These are phyloP conservation scores for Carpatolechia fugitivella DNA, from an alignment of 2,888 invertebrate genomes.

Conservation along the genomic window DNA sequence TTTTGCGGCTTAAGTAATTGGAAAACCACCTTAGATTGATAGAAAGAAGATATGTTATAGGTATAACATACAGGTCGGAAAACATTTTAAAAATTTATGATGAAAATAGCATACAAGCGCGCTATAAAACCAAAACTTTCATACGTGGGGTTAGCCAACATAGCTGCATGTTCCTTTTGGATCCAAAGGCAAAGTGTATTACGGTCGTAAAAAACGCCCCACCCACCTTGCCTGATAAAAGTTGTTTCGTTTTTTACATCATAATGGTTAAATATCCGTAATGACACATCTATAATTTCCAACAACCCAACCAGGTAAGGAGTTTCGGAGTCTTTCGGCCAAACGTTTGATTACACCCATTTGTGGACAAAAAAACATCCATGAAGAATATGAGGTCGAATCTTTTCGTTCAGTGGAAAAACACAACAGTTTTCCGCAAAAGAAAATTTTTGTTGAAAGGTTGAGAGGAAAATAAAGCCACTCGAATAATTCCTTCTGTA, in stretches of 20 bases:
- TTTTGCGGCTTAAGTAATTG: slow-evolving; percentile 2
- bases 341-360: neutral
- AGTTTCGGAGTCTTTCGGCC: neutral
- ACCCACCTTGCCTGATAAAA: no score
- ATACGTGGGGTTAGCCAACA: no score
- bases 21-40: neutral
- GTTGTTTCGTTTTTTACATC: no score
- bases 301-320: neutral
- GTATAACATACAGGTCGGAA: no score
- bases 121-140: no score
- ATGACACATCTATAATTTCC: neutral
- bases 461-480: neutral
- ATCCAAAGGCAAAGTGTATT: no score
- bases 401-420: neutral
- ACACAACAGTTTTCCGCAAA: neutral
- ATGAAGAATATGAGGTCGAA: neutral
- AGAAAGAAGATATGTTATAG: neutral
- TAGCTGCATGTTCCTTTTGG: no score
- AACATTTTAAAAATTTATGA: no score
- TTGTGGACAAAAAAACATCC: neutral
- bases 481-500: no score
- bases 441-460: neutral
- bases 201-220: no score
- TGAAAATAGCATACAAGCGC: no score
- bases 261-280: no score